Conservation (phyloP, 2,797 vertebrate genomes). For the Anguilla marmorata region DNA sequence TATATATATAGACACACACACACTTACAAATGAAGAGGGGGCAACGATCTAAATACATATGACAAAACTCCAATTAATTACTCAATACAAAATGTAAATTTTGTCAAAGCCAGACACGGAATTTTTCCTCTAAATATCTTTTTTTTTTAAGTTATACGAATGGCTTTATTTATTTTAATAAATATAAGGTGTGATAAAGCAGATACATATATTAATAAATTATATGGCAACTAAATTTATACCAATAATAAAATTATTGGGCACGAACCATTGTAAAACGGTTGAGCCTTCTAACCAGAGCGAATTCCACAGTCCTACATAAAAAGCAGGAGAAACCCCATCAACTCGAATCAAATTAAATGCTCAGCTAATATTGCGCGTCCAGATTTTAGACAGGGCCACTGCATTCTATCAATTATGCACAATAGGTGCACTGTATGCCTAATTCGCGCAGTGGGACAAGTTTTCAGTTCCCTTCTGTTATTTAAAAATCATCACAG, state of each 20-base stretch:
- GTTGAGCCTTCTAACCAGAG: not conserved
- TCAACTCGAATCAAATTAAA: not conserved
- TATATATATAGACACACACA: too few species aligned
- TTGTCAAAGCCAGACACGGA: not conserved
- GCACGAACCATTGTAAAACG: not conserved
- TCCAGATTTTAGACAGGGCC: not conserved
- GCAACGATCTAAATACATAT: constrained; percentile 24
- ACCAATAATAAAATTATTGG: not conserved
- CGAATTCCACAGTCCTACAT: not conserved
- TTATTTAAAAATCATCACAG: not conserved
- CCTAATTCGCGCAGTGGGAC: not conserved
- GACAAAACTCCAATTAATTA: not conserved
- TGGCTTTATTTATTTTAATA: not conserved
- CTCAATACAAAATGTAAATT: not conserved
- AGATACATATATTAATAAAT: not conserved
- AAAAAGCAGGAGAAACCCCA: not conserved
- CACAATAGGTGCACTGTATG: not conserved
- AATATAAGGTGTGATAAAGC: not conserved
- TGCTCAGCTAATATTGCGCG: not conserved
- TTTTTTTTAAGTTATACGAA: not conserved
- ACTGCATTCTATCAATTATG: not conserved
- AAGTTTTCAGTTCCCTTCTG: not conserved
- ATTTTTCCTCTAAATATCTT: not conserved
- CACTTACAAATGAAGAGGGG: constrained; percentile 6
- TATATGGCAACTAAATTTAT: not conserved